Evolutionary conservation across 2,113 vertebrate species (phyloP).

Genomic region (Xiphophorus couchianus): DNA sequence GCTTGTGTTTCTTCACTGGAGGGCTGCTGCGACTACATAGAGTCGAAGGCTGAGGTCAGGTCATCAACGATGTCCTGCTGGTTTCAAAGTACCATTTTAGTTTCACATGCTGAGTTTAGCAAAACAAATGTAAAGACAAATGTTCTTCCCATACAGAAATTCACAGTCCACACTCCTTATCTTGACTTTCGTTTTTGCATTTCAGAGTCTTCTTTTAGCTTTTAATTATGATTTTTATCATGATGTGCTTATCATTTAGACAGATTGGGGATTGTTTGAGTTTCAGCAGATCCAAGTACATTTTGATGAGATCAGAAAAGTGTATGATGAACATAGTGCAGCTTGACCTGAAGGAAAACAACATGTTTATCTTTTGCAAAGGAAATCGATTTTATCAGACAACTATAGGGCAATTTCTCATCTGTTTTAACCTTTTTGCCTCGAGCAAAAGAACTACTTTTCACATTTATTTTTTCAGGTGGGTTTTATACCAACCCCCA

Average conservation of each 20-base stretch:
- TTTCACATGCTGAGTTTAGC: constrained; percentile 47
- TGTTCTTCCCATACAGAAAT: constrained; percentile 39
- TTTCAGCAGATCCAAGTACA: constrained; percentile 33
- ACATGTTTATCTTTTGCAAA: constrained; percentile 29
- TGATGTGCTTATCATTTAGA: constrained; percentile 2
- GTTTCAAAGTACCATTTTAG: constrained; percentile 43
- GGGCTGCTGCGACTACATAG: constrained; percentile 23
- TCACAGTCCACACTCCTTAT: constrained; percentile 13
- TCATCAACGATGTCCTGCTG: constrained; percentile 41
- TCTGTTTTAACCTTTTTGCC: constrained; percentile 26
- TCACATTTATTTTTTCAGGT: constrained; percentile 20
- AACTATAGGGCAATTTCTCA: constrained; percentile 21
- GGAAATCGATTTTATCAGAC: constrained; percentile 43
- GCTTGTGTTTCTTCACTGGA: constrained; percentile 37
- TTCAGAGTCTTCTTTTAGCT: constrained; percentile 8
- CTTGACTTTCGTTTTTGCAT: constrained; percentile 10
- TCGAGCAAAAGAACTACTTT: constrained; percentile 7
- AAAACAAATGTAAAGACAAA: constrained; percentile 36
- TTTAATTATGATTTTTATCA: constrained; percentile 22
- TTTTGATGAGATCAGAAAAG: constrained; percentile 19
- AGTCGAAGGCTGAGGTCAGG: constrained; percentile 2
- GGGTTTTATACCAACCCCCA: not conserved
- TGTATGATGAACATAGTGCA: constrained; percentile 22
- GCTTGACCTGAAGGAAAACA: constrained; percentile 39
- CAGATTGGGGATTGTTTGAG: constrained; percentile 15